A percentile compares a stretch with the other conserved stretches of the same genome.
Evolutionary conservation across 2,797 vertebrate genomes (phyloP).

Genomic region (Paedocypris micromegethes): DNA sequence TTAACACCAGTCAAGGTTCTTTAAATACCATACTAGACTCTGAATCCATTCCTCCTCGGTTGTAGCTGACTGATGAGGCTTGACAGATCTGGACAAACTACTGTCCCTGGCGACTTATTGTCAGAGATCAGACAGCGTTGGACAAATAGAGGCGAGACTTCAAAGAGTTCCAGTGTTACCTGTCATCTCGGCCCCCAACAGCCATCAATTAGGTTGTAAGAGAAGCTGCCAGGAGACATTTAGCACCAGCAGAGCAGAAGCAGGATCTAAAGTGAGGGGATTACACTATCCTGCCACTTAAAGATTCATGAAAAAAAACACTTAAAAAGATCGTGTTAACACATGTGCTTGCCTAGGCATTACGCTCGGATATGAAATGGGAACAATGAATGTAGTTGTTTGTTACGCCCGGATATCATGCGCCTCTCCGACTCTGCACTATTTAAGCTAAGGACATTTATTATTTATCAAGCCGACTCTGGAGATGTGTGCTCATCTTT

Average conservation of each 20-base stretch:
- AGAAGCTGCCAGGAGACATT: conserved; percentile 15
- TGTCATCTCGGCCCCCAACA: conserved; percentile 35
- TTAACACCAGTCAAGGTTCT: conserved; percentile 28
- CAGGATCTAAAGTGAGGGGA: conserved; percentile 9
- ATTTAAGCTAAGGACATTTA: conserved; percentile 44
- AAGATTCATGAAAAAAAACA: conserved; percentile 1
- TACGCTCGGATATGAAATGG: not conserved
- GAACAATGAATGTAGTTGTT: no score
- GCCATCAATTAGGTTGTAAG: conserved; percentile 33
- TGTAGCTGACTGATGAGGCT: conserved; percentile 29
- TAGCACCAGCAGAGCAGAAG: not conserved
- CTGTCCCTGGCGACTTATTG: conserved; percentile 42
- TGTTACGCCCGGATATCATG: no score
- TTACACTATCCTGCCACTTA: conserved; percentile 15
- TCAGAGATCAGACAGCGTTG: conserved; percentile 27
- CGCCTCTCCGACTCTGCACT: conserved; percentile 1
- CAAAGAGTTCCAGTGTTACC: conserved; percentile 29
- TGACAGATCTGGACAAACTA: conserved; percentile 42
- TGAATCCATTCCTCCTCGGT: conserved; percentile 15
- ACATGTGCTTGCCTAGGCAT: not conserved
- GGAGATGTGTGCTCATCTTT: conserved; percentile 48
- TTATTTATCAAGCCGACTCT: conserved; percentile 51
- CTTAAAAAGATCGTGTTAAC: not conserved
- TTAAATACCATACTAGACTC: conserved; percentile 32
- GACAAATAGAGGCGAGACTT: conserved; percentile 44